phyloP scores from a whole-genome alignment of 2,797 vertebrate genomes.

The Eurystomus glaucurus region DNA sequence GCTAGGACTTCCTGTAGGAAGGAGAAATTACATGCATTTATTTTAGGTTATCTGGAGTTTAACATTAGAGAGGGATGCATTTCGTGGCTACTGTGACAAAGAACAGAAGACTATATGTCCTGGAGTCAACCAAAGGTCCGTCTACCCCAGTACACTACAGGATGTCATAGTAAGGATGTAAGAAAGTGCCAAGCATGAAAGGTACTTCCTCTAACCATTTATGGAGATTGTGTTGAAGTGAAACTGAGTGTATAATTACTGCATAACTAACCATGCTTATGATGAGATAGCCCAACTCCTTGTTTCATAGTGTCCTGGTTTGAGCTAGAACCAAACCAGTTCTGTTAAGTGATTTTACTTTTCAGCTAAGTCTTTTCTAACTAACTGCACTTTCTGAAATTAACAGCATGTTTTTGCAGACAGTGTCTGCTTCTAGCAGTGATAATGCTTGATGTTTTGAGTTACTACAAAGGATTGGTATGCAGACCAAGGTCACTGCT shows the following conservation, averaged over 20 bases:
- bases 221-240: not conserved
- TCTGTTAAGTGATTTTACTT: too few relatives aligned
- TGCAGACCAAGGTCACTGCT: too few relatives aligned
- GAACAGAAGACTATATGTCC: not conserved
- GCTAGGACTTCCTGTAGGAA: not conserved
- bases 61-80: not conserved
- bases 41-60: not conserved
- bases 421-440: too few relatives aligned
- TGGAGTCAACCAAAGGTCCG: not conserved
- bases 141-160: not conserved
- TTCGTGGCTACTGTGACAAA: not conserved
- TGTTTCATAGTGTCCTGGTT: not conserved
- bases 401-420: too few relatives aligned
- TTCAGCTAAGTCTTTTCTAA: too few relatives aligned
- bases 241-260: not conserved
- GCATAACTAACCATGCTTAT: not conserved
- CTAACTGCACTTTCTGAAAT: too few relatives aligned
- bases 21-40: not conserved
- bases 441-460: too few relatives aligned
- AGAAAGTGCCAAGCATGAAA: not conserved
- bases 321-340: too few relatives aligned
- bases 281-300: not conserved
- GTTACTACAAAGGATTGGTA: too few relatives aligned
- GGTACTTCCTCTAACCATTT: not conserved
- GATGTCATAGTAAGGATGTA: not conserved